Evolutionary conservation across 2,113 vertebrate species (phyloP).

Genomic region (Dasypus novemcinctus): DNA sequence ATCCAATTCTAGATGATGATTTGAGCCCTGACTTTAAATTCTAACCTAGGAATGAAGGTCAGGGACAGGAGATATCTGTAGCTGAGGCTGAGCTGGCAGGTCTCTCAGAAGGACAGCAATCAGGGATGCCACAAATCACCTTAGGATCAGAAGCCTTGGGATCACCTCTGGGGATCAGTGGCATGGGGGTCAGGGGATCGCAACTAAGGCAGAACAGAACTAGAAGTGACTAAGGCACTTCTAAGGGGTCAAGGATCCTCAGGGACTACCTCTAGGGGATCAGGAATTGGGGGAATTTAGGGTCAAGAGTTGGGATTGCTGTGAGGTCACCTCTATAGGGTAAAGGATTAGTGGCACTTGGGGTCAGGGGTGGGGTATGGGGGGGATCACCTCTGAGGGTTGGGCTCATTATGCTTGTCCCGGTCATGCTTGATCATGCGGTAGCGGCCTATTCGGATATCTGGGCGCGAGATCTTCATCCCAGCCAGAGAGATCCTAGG

Average conservation of each 20-base stretch:
- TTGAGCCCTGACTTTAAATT: neutral
- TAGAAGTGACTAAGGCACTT: neutral
- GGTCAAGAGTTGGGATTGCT: neutral
- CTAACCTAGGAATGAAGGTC: neutral
- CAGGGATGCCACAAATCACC: neutral
- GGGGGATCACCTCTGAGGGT: slow-evolving; percentile 94
- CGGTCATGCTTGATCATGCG: slow-evolving; percentile 99
- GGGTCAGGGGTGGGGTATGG: neutral
- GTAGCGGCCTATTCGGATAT: slow-evolving; percentile 97
- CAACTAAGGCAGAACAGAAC: neutral
- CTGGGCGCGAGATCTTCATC: slow-evolving; percentile 99
- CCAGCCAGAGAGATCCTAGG: slow-evolving; percentile 97
- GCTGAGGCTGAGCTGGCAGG: neutral
- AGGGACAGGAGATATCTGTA: neutral
- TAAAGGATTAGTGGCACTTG: no score
- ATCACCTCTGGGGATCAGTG: neutral
- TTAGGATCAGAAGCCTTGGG: neutral
- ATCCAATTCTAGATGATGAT: neutral
- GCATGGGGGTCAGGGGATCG: neutral
- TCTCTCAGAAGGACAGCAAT: neutral
- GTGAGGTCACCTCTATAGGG: no score
- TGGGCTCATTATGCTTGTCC: slow-evolving; percentile 99
- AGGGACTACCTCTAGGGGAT: neutral
- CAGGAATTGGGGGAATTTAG: neutral
- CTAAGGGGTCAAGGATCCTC: neutral